Evolutionary conservation across 2,797 vertebrate species (phyloP), one percentile per base, ranked within the genome.

Genomic region (Danio jaintianensis): DNA sequence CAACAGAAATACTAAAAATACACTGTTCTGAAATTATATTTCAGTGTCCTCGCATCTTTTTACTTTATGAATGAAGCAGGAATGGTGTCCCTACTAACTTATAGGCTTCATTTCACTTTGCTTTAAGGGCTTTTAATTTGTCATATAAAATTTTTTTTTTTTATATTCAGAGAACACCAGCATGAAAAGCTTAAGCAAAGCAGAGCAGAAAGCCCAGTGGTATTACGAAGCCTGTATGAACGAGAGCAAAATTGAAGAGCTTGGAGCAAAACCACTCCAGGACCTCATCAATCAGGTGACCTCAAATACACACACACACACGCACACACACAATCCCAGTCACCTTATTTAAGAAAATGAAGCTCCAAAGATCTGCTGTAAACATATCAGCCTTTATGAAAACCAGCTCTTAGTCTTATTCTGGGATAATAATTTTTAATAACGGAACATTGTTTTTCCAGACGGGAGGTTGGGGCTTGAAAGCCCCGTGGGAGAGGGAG

Each of bases 181-280:
- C 0, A 93, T 94, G 88, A 94, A 93, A 0, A 91, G 89, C 61
- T 88, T 95, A 47, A 97, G 96, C 0, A 91, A 95, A 72, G 96
- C 98, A 0, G 97, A 98, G 83, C 92, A 91, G 82, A 99, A 99
- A 86, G 94, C 96, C 1, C 96, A 97, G 88, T 90, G 90, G 4
- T 99, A 98, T 82, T 99, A 97, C 91, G 94, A 94, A 76, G 94
- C 97, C 8, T 99, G 98, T 85, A 97, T 99, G 98, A 99, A 96
- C 0, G 97, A 99, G 87, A 91, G 90, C 84, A 97, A 95, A 88
- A 98, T 99, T 0, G 95, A 98, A 88, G 94, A 94, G 61, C 93
- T 99, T 67, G 95, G 94, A 0, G 95, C 96, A 0, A 86, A 94
- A 67, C 98, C 98, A 0, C 92, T 99, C 12, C 85, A 93, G 83